These are phyloP conservation scores for Conus canariensis DNA, from an alignment of 2,888 invertebrate species.

Conservation along the genomic window DNA sequence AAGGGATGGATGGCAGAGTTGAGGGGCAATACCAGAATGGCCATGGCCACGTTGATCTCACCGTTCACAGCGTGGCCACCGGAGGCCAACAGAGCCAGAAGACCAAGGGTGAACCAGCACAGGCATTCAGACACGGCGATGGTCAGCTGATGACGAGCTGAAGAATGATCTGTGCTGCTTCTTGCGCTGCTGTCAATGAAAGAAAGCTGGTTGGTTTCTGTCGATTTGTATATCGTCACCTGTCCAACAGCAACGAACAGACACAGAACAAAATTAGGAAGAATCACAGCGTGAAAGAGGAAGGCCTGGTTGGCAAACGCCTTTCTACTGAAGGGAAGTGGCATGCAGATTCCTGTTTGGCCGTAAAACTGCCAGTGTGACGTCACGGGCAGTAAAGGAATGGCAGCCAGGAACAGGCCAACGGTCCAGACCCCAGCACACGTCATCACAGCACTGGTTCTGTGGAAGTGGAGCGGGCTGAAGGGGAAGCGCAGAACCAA, in stretches of 20 bases:
- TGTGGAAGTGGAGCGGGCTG: conserved; percentile 62
- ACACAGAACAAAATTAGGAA: conserved; percentile 71
- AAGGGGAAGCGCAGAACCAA: conserved; percentile 82
- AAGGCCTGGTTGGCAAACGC: conserved; percentile 75
- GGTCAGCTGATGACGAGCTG: background rate
- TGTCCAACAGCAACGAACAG: conserved; percentile 72
- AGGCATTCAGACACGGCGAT: background rate
- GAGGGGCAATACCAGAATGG: conserved; percentile 11
- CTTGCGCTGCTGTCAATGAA: background rate
- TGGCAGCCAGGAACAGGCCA: conserved; percentile 62
- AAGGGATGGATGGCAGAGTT: conserved; percentile 25
- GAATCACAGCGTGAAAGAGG: conserved; percentile 71
- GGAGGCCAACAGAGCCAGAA: background rate
- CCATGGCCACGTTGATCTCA: background rate
- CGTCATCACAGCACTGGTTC: conserved; percentile 57
- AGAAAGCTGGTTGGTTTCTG: conserved; percentile 29
- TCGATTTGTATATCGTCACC: conserved; percentile 69
- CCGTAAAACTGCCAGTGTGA: conserved; percentile 65
- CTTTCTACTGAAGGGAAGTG: conserved; percentile 74
- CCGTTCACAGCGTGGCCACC: background rate
- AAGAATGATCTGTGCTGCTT: background rate
- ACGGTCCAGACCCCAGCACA: conserved; percentile 64
- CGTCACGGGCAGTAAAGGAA: conserved; percentile 67
- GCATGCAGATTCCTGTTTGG: conserved; percentile 72
- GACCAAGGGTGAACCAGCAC: conserved; percentile 4